Evolutionary conservation across 1,140 invertebrate genomes (phyloP), one percentile per base, ranked within the genome.

Genomic region (Lerema accius): DNA sequence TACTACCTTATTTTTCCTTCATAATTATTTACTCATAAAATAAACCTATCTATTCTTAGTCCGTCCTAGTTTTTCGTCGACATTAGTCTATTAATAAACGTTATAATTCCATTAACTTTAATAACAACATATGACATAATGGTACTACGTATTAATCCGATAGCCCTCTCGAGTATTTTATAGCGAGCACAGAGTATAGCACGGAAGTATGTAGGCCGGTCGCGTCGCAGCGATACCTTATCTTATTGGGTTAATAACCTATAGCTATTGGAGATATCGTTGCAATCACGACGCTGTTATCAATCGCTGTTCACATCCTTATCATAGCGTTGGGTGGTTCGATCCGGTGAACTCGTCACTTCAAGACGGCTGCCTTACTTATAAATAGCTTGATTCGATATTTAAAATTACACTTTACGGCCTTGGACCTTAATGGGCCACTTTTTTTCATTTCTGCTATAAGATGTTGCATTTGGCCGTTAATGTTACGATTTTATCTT

Each of bases 241-340:
- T 89, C 84, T 89, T 75, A 80, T 48, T 89, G 65, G 84, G 86
- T 89, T 84, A 89, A 86, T 77, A 84, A 87, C 86, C 86, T 84
- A 82, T 81, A 71, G 72, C 67, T 77, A 80, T 78, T 75, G 76
- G 72, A 71, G 70, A 65, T 78, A 78, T 76, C 75, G 61, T 55
- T 69, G 68, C 76, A 84, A 82, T 82, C 78, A 80, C 67, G 23
- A 64, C 65, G 48, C 69, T 19, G 56, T 81, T 86, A 86, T 83
- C 84, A 76, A 48, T 53, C 45, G 63, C 53, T 56, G 53, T 66
- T 69, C 66, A 68, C 73, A 75, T 78, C 76, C 73, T 80, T 72
- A 64, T 68, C 64, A 59, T 48, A 49, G 35, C 23, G 42, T 45
- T 19, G 28, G 26, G 39, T 45, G 23, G 39, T 13, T 45, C 14